Conservation (phyloP, 2,113 vertebrate genomes). For the Rhineura floridana region DNA sequence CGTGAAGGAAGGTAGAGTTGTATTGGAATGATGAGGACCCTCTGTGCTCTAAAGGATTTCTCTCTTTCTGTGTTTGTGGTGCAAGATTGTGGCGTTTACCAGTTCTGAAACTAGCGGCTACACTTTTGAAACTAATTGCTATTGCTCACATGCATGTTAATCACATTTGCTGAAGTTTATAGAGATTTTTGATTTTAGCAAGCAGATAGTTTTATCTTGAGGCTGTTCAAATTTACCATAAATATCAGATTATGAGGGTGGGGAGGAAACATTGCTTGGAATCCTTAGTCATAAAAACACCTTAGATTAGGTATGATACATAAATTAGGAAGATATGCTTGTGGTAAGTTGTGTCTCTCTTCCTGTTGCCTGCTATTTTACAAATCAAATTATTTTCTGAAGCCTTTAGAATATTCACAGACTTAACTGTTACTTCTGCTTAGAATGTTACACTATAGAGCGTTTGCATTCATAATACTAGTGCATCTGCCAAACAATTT, state of each 20-base stretch:
- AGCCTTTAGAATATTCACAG: not conserved
- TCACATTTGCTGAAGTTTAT: not conserved
- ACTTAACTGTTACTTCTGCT: not conserved
- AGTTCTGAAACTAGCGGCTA: no score
- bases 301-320: not conserved
- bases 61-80: not conserved
- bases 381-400: not conserved
- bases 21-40: not conserved
- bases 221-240: not conserved
- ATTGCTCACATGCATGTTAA: not conserved
- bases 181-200: not conserved
- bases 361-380: not conserved
- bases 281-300: not conserved
- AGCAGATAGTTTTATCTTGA: not conserved
- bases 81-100: not conserved
- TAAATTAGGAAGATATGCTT: not conserved
- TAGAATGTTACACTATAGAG: not conserved
- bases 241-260: not conserved
- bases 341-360: not conserved
- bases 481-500: not conserved
- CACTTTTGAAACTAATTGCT: not conserved
- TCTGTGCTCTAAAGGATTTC: not conserved
- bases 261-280: not conserved
- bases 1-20: no score
- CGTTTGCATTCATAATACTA: not conserved